These are phyloP conservation scores for Alviniconcha strummeri DNA, from an alignment of 2,888 invertebrate species.

Conservation along the genomic window DNA sequence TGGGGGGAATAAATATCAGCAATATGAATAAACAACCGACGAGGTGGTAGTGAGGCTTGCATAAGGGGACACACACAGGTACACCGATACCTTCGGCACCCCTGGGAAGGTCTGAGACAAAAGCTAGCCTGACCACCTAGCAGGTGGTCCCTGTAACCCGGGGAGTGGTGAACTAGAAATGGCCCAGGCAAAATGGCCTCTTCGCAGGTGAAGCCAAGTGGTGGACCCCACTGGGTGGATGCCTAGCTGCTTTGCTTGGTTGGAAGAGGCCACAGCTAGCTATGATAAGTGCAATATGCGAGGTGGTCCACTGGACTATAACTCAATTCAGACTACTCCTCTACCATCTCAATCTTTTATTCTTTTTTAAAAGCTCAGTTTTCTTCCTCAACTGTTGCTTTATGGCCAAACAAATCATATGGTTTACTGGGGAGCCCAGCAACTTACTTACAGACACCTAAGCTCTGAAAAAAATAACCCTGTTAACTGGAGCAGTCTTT, in stretches of 20 bases:
- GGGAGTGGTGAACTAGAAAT: constrained; percentile 60
- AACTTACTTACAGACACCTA: too few relatives aligned
- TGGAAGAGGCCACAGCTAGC: constrained; percentile 61
- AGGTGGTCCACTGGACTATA: constrained; percentile 54
- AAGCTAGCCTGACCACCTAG: constrained; percentile 53
- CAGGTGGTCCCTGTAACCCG: constrained; percentile 51
- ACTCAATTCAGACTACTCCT: constrained; percentile 69
- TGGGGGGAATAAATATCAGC: too few relatives aligned
- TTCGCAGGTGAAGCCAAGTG: constrained; percentile 30
- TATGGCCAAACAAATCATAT: too few relatives aligned
- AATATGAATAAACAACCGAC: too few relatives aligned
- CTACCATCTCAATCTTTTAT: constrained; percentile 45
- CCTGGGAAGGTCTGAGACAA: constrained; percentile 69
- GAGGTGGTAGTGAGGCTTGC: constrained; percentile 62
- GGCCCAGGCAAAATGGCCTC: constrained; percentile 34
- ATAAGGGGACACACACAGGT: constrained; percentile 59
- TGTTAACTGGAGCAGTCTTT: too few relatives aligned
- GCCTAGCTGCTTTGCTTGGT: constrained; percentile 47
- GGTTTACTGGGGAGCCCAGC: too few relatives aligned
- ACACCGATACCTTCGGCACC: constrained; percentile 45
- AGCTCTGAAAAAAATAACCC: too few relatives aligned
- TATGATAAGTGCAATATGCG: constrained; percentile 56
- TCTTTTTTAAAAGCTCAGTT: not conserved
- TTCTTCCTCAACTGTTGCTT: too few relatives aligned
- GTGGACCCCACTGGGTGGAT: constrained; percentile 38